Percentiles rank a stretch among this genome's conserved stretches.
These are phyloP conservation scores for Vespertilio murinus DNA, from an alignment of 2,797 vertebrate genomes.

Conservation along the genomic window DNA sequence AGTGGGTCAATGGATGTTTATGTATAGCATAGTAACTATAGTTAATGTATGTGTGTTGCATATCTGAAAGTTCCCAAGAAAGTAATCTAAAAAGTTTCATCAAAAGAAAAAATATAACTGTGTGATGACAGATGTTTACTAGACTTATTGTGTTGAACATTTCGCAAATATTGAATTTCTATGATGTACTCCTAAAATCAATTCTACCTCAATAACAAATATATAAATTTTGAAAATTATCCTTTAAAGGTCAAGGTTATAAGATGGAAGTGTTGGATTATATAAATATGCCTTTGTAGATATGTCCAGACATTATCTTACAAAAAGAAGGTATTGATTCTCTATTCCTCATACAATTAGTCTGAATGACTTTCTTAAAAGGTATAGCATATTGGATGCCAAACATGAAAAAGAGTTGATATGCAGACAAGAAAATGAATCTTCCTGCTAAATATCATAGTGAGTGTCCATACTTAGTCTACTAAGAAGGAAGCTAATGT, in stretches of 20 bases:
- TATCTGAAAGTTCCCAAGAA: not conserved
- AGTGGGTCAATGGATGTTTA: not conserved
- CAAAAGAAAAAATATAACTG: not conserved
- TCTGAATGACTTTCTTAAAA: slow-evolving; percentile 75
- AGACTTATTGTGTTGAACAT: not conserved
- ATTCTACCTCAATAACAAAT: not conserved
- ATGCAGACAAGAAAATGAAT: slow-evolving; percentile 76
- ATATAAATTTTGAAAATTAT: not conserved
- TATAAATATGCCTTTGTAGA: not conserved
- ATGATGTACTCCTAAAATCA: not conserved
- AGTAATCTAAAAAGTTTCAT: not conserved
- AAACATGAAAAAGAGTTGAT: slow-evolving; percentile 72
- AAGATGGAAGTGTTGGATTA: not conserved
- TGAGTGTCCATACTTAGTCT: slow-evolving; percentile 62
- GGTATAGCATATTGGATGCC: slow-evolving; percentile 74
- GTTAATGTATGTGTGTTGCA: not conserved
- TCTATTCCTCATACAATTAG: slow-evolving; percentile 31
- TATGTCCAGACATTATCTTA: not conserved
- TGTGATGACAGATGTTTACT: not conserved
- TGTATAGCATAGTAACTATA: not conserved
- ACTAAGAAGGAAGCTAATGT: slow-evolving; percentile 43
- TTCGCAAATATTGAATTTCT: not conserved
- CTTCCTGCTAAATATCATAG: slow-evolving; percentile 41
- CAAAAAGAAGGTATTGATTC: slow-evolving; percentile 56
- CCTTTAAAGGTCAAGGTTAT: not conserved